These are phyloP conservation scores for Smutsia gigantea DNA, from an alignment of 2,797 vertebrate species.

Conservation along the genomic window DNA sequence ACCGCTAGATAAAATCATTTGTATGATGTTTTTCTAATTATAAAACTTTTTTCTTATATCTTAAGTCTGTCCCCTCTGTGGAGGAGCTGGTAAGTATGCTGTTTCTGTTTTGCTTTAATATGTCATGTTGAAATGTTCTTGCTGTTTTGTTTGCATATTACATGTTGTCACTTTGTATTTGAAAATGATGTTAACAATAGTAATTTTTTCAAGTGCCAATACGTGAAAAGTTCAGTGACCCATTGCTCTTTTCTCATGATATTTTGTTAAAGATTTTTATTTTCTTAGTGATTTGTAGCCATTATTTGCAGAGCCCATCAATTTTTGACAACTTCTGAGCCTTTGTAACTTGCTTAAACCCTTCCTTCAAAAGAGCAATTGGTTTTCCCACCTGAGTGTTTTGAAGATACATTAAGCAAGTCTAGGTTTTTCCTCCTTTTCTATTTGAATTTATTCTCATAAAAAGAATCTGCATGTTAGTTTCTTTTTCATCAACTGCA, in stretches of 20 bases:
- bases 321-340: background rate
- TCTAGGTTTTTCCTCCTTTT: slow-evolving; percentile 34
- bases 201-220: background rate
- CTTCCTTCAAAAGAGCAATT: slow-evolving; percentile 22
- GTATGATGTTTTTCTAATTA: slow-evolving; percentile 87
- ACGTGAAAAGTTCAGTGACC: slow-evolving; percentile 13
- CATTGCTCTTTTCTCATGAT: slow-evolving; percentile 12
- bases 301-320: slow-evolving; percentile 39
- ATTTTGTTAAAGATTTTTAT: background rate
- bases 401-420: background rate
- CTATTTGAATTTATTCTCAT: slow-evolving; percentile 46
- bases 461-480: slow-evolving; percentile 62
- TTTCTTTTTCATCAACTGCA: slow-evolving; percentile 38
- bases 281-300: slow-evolving; percentile 36
- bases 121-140: slow-evolving; percentile 58
- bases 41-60: slow-evolving; percentile 89
- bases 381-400: background rate
- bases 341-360: background rate
- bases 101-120: slow-evolving; percentile 73
- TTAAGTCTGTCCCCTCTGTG: slow-evolving; percentile 95
- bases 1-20: slow-evolving; percentile 68
- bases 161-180: slow-evolving; percentile 54
- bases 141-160: slow-evolving; percentile 56
- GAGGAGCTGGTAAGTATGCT: slow-evolving; percentile 95
- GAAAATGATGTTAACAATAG: slow-evolving; percentile 33